phyloP scores from a whole-genome alignment of 1,140 invertebrate genomes.

The Triops cancriformis region DNA sequence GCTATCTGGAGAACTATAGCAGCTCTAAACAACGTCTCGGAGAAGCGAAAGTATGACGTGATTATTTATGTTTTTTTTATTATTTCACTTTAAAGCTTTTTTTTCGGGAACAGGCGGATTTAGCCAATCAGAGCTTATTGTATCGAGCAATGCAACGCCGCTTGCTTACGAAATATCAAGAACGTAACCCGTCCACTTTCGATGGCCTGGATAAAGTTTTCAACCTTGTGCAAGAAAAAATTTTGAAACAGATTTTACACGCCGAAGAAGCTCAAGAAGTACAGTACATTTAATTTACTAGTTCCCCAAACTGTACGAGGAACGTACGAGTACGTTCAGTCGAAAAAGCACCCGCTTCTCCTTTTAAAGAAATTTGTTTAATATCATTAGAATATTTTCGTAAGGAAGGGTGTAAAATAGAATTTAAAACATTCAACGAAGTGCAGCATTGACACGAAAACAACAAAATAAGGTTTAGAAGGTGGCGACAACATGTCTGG shows the following conservation, averaged over 20 bases:
- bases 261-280: constrained; percentile 2
- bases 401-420: no score
- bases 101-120: background rate
- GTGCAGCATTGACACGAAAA: no score
- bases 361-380: no score
- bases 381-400: no score
- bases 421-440: no score
- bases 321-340: no score
- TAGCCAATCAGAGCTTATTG: background rate
- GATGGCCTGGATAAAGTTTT: constrained; percentile 1
- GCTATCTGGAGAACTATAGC: background rate
- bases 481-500: no score
- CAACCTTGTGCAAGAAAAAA: background rate
- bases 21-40: background rate
- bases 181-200: background rate
- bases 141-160: background rate
- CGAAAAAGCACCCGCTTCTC: no score
- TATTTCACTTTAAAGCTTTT: background rate
- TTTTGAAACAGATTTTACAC: background rate
- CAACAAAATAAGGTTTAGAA: no score
- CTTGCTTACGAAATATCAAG: background rate
- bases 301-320: no score
- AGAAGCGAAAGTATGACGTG: background rate
- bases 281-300: no score
- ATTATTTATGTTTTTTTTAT: background rate